Conservation (phyloP, 2,113 vertebrate species). For the Semnornis frantzii region DNA sequence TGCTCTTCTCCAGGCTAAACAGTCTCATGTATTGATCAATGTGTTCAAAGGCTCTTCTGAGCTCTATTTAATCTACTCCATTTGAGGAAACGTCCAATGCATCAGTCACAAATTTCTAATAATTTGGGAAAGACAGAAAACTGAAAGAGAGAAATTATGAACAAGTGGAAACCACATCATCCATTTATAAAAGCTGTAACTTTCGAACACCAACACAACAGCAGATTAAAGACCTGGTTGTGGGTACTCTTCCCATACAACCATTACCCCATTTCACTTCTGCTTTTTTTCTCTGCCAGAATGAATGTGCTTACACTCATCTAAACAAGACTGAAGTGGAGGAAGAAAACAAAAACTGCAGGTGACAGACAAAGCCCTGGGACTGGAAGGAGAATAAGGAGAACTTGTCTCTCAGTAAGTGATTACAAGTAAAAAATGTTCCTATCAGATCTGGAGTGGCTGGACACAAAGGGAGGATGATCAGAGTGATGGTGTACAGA, state of each 20-base stretch:
- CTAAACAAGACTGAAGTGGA: not conserved
- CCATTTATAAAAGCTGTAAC: not conserved
- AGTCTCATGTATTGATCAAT: too few species aligned
- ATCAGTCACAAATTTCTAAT: not conserved
- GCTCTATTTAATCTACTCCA: not conserved
- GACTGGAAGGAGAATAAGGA: not conserved
- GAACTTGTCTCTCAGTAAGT: not conserved
- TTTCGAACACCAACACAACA: not conserved
- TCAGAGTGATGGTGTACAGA: accelerated
- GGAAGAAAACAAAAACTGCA: not conserved
- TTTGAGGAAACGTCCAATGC: not conserved
- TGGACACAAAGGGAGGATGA: not conserved
- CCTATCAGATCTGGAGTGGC: not conserved
- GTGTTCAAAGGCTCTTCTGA: too few species aligned
- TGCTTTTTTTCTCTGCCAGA: not conserved
- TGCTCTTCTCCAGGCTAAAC: too few species aligned
- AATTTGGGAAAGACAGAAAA: not conserved
- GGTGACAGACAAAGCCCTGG: not conserved
- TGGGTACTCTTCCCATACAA: not conserved
- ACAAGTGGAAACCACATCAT: not conserved
- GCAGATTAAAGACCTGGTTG: not conserved
- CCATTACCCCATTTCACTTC: not conserved
- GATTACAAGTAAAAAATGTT: accelerated
- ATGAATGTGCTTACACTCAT: not conserved
- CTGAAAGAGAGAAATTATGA: not conserved